Percentiles rank a stretch among this genome's conserved stretches.
phyloP scores from a whole-genome alignment of 1,140 invertebrate species.

The Conopomorpha cramerella region DNA sequence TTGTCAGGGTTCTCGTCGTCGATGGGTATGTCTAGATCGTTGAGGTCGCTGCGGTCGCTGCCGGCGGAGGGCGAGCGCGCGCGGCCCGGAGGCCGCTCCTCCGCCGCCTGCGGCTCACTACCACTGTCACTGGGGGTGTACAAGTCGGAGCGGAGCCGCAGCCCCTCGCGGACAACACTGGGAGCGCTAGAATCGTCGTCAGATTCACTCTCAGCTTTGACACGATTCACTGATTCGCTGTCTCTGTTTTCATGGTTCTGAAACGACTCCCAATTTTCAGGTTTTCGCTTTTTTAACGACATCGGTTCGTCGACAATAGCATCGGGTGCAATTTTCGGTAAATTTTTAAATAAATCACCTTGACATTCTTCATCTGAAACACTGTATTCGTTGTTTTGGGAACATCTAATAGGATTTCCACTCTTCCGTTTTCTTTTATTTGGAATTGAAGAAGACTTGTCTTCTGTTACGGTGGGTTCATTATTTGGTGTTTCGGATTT shows the following conservation, averaged over 20 bases:
- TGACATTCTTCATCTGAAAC: constrained; percentile 66
- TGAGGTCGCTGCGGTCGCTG: constrained; percentile 62
- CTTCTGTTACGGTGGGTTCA: constrained; percentile 33
- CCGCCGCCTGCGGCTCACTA: constrained; percentile 42
- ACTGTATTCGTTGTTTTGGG: constrained; percentile 65
- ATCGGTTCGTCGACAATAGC: constrained; percentile 57
- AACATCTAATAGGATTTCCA: constrained; percentile 84
- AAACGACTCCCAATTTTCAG: constrained; percentile 48
- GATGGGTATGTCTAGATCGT: constrained; percentile 78
- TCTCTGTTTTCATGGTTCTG: constrained; percentile 43
- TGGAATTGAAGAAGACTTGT: constrained; percentile 52
- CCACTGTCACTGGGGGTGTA: constrained; percentile 53
- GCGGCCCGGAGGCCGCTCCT: constrained; percentile 45
- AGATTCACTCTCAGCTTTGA: constrained; percentile 50
- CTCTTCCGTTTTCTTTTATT: constrained; percentile 82
- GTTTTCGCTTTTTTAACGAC: constrained; percentile 63
- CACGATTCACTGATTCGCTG: constrained; percentile 32
- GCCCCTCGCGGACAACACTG: constrained; percentile 45
- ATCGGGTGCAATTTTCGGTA: constrained; percentile 36
- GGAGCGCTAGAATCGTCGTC: constrained; percentile 48
- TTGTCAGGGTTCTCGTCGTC: constrained; percentile 77
- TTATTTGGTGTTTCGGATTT: constrained; percentile 50
- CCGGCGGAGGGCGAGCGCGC: constrained; percentile 61
- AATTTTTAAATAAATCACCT: constrained; percentile 55
- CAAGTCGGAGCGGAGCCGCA: constrained; percentile 51